phyloP scores from a whole-genome alignment of 2,797 vertebrate genomes.

The Zalophus californianus region DNA sequence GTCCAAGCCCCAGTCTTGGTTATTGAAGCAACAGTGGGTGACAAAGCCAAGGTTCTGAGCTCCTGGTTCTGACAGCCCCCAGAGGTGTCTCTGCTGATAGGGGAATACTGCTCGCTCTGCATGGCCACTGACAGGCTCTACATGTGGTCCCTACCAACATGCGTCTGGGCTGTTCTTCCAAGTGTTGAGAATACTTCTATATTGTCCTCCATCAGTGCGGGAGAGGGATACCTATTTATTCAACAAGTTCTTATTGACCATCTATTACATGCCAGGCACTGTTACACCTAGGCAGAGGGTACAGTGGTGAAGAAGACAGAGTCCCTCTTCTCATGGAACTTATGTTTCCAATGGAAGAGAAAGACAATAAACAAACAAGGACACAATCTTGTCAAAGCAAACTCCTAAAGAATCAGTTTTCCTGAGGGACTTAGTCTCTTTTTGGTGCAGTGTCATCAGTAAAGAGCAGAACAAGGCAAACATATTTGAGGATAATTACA shows the following conservation, averaged over 20 bases:
- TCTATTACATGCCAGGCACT: not conserved
- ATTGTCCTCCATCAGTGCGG: not conserved
- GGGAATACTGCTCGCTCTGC: not conserved
- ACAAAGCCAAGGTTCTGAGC: not conserved
- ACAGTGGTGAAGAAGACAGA: not conserved
- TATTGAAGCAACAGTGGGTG: not conserved
- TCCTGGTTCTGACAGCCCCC: not conserved
- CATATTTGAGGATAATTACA: not conserved
- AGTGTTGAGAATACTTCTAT: not conserved
- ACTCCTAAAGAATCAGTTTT: not conserved
- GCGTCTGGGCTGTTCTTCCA: constrained; percentile 69
- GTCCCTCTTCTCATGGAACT: not conserved
- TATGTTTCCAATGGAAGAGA: not conserved
- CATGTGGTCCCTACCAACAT: constrained; percentile 83
- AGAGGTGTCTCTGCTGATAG: not conserved
- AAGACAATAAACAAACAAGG: not conserved
- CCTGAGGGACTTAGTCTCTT: not conserved
- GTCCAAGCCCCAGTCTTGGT: not conserved
- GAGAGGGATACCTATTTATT: not conserved
- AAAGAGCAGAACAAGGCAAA: not conserved
- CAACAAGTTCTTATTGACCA: not conserved
- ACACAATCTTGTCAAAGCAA: not conserved
- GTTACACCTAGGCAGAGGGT: not conserved
- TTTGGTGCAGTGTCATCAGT: not conserved
- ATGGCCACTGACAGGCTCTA: not conserved